Evolutionary conservation across 2,888 invertebrate genomes (phyloP).

Genomic region (Magallana nippona): DNA sequence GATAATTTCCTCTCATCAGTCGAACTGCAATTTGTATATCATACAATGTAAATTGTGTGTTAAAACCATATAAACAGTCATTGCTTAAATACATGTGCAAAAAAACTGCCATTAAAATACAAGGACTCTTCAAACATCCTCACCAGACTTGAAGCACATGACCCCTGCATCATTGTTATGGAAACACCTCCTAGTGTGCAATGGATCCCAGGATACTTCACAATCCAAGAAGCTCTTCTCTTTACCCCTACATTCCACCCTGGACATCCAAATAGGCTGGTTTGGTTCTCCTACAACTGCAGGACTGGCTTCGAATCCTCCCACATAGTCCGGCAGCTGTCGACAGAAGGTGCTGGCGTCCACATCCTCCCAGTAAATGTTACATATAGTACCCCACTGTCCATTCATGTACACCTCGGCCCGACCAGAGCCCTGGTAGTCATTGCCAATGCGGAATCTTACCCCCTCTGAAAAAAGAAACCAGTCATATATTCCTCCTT

Average conservation of each 20-base stretch:
- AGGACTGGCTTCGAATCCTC: constrained; percentile 56
- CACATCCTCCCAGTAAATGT: constrained; percentile 56
- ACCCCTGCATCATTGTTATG: constrained; percentile 64
- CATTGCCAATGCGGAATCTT: constrained; percentile 61
- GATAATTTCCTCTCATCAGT: constrained; percentile 62
- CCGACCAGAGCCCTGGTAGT: constrained; percentile 57
- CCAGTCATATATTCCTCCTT: no score
- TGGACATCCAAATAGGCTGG: constrained; percentile 84
- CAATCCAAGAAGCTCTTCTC: constrained; percentile 86
- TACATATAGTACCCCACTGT: constrained; percentile 63
- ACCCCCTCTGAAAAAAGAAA: constrained; percentile 61
- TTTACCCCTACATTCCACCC: constrained; percentile 85
- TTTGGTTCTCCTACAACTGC: constrained; percentile 46
- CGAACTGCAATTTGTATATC: constrained; percentile 58
- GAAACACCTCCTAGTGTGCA: constrained; percentile 54
- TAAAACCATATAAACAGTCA: no score
- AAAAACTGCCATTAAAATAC: no score
- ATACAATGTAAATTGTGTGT: no score
- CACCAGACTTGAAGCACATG: constrained; percentile 67
- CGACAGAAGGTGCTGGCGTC: constrained; percentile 70
- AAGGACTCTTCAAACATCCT: not conserved
- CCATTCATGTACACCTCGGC: constrained; percentile 69
- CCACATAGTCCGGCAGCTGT: constrained; percentile 58
- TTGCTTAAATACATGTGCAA: no score
- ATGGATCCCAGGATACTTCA: constrained; percentile 63